Conservation (phyloP, 1,140 invertebrate genomes). For the Hylyphantes graminicola region DNA sequence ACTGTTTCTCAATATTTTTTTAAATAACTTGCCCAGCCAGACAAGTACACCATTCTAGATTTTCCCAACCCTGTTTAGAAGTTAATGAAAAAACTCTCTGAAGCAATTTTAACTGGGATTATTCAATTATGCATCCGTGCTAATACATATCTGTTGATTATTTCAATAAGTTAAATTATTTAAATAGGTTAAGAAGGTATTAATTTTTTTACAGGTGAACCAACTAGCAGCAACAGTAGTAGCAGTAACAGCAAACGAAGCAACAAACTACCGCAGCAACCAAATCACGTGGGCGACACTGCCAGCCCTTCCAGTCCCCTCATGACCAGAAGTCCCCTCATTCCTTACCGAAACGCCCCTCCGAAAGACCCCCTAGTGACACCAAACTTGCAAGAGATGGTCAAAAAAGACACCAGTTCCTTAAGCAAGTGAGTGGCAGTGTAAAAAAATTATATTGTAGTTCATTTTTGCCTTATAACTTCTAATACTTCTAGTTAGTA, state of each 20-base stretch:
- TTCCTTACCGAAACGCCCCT: conserved; percentile 45
- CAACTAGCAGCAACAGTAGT: background rate
- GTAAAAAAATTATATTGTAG: too few species aligned
- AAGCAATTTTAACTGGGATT: too few species aligned
- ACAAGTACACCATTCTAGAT: too few species aligned
- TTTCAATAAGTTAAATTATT: background rate
- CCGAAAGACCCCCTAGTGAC: conserved; percentile 7
- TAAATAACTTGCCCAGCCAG: too few species aligned
- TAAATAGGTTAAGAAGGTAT: too few species aligned
- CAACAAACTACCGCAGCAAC: conserved; percentile 2
- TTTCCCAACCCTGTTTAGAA: too few species aligned
- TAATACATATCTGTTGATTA: background rate
- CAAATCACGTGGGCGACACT: background rate
- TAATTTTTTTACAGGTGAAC: conserved; percentile 2
- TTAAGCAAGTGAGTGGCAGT: conserved; percentile 11
- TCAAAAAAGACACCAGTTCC: conserved; percentile 42
- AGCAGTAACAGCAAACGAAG: conserved; percentile 32
- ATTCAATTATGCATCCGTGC: background rate
- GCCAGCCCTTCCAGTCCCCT: conserved; percentile 34
- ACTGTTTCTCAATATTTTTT: too few species aligned
- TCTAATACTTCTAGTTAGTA: too few species aligned
- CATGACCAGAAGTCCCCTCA: conserved; percentile 37
- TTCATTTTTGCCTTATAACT: too few species aligned
- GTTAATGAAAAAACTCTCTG: too few species aligned
- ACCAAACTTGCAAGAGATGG: conserved; percentile 1